Percentiles rank a stretch among this genome's conserved stretches.
Evolutionary conservation across 2,113 vertebrate species (phyloP).

Genomic region (Ramphastos sulfuratus): DNA sequence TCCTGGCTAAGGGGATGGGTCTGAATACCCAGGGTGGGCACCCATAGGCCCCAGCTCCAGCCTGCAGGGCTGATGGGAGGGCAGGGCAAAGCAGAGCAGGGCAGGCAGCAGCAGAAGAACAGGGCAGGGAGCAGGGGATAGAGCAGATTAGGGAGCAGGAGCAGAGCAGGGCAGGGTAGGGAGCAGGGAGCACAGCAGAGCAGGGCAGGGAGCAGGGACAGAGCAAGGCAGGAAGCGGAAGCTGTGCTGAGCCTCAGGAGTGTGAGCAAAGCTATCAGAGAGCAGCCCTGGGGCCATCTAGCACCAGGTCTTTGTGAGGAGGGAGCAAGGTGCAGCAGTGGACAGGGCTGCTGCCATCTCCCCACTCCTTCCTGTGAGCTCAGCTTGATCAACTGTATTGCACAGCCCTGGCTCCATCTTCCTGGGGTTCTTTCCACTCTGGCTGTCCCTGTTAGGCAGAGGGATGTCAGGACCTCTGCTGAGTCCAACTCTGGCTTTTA

Average conservation of each 20-base stretch:
- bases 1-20: not conserved
- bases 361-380: not conserved
- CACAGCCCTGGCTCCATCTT: not conserved
- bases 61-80: not conserved
- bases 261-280: not conserved
- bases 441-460: not conserved
- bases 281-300: not conserved
- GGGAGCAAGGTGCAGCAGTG: not conserved
- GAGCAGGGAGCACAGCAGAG: no score
- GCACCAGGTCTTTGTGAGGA: not conserved
- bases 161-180: no score
- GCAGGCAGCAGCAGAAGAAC: no score
- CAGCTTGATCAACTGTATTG: not conserved
- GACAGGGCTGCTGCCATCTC: not conserved
- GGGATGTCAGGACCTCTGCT: not conserved
- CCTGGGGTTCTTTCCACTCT: not conserved
- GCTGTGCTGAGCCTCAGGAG: rapidly evolving
- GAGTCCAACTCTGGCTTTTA: not conserved
- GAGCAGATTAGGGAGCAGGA: not conserved
- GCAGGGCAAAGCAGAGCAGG: not conserved
- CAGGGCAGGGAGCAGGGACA: no score
- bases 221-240: not conserved
- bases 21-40: not conserved
- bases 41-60: not conserved
- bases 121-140: not conserved